Base-by-base conservation (phyloP, 2,113 vertebrate genomes). In the Cinclus mexicanus region DNA sequence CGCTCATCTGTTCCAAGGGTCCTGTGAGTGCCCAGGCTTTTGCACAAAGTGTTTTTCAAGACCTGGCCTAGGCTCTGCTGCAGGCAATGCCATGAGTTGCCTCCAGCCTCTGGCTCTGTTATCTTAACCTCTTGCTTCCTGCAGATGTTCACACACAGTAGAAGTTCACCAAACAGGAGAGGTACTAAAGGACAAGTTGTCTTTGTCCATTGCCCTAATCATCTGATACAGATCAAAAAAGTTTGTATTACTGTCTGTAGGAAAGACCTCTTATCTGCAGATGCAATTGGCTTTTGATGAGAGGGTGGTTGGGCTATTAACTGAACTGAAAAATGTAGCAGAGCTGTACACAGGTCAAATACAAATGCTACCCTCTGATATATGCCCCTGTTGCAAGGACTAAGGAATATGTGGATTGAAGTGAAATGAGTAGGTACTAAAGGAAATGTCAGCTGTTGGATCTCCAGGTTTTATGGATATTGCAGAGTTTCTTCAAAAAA, bases 151-250 rank as follows among this genome's bases (percentile, higher is more conserved):
- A 0, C 31, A 5, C 53, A 29, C 14, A 14, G 53, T 83, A 53
- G 49, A 60, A 92, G 81, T 86, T 67, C 59, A 68, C 33, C 28
- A 37, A 59, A 29, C 6, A 79, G 31, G 41, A 83, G 56, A 67
- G 25, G 41, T 41, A 39, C 33, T 83, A 92, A 75, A 90, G 78
- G 75, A 69, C 82, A 77, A 70, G 68, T 68, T 85, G 72, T 82
- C 76, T 94, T 94, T 72, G 39, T 70, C 84, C 35, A 7, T 59
- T 90, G 68, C 64, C 78, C 79, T 92, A 88, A 85, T 95, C 84
- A 95, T 87, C 92, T 89, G 83, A 90, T 88, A 75, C 28, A 50
- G 87, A 93, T 94, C 60, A 93, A 90, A 56, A 94, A 94, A 52
- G 35, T 37, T 78, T 80, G 8, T 64, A 80, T 83, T 91, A 7